These are phyloP conservation scores for Vireo altiloquus DNA, from an alignment of 2,113 vertebrate genomes.

Conservation along the genomic window DNA sequence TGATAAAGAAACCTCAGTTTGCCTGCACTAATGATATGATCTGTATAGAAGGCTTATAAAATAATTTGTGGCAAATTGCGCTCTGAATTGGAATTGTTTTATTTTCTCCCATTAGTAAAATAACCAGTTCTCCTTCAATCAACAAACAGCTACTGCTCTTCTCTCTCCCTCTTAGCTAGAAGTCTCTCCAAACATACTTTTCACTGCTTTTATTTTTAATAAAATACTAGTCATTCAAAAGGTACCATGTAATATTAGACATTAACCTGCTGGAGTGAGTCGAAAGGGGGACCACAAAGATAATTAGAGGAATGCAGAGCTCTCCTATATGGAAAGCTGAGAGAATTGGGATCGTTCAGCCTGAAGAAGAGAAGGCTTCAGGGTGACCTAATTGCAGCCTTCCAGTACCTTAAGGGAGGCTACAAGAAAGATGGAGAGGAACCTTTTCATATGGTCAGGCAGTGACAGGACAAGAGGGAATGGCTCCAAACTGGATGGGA, in stretches of 20 bases:
- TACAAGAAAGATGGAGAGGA: background rate
- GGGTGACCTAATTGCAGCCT: background rate
- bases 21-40: background rate
- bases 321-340: background rate
- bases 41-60: background rate
- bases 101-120: background rate
- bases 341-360: background rate
- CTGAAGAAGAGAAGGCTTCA: background rate
- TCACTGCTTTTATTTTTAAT: background rate
- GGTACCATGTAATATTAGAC: background rate
- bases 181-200: background rate
- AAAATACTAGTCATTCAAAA: background rate
- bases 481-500: background rate
- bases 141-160: background rate
- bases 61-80: background rate
- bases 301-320: background rate
- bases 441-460: background rate
- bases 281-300: background rate
- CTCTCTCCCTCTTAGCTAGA: background rate
- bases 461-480: background rate
- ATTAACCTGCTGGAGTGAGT: background rate
- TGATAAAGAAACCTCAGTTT: background rate
- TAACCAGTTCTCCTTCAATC: background rate
- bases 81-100: background rate
- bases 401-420: background rate